Percentiles rank a stretch among this genome's conserved stretches.
Conservation (phyloP, 92 coral and sea anemone genomes). For the Epizoanthus ramosus region DNA sequence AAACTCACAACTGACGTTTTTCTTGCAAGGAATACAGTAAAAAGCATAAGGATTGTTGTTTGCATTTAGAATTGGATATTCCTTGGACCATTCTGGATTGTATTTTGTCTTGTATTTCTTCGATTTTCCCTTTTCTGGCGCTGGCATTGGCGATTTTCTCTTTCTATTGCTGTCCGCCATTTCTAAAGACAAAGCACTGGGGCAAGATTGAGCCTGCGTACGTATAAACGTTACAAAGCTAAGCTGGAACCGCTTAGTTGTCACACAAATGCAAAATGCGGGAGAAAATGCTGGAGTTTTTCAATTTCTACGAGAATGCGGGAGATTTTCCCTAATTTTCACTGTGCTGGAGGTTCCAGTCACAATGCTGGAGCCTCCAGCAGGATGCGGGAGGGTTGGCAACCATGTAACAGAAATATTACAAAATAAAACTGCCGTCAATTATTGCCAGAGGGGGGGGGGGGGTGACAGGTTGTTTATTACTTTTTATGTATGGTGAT, state of each 20-base stretch:
- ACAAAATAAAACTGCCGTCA: too few species aligned
- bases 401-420: too few species aligned
- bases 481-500: too few species aligned
- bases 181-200: slow-evolving; percentile 26
- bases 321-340: too few species aligned
- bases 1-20: slow-evolving; percentile 43
- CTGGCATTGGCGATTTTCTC: slow-evolving; percentile 37
- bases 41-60: slow-evolving; percentile 55
- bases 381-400: too few species aligned
- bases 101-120: slow-evolving; percentile 37
- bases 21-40: slow-evolving; percentile 50
- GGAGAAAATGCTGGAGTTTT: slow-evolving; percentile 33
- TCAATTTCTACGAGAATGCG: slow-evolving; percentile 24
- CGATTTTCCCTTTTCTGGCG: slow-evolving; percentile 34
- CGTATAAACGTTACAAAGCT: too few species aligned
- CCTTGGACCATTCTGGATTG: slow-evolving; percentile 51
- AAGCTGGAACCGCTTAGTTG: too few species aligned
- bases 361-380: too few species aligned
- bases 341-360: too few species aligned
- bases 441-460: too few species aligned
- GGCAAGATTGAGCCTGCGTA: slow-evolving; percentile 33
- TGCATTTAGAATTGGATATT: slow-evolving; percentile 35
- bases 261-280: too few species aligned
- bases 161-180: slow-evolving; percentile 22
- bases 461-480: too few species aligned